Conservation (phyloP, 23 tunicate genomes). For the Ascidia mentula region DNA sequence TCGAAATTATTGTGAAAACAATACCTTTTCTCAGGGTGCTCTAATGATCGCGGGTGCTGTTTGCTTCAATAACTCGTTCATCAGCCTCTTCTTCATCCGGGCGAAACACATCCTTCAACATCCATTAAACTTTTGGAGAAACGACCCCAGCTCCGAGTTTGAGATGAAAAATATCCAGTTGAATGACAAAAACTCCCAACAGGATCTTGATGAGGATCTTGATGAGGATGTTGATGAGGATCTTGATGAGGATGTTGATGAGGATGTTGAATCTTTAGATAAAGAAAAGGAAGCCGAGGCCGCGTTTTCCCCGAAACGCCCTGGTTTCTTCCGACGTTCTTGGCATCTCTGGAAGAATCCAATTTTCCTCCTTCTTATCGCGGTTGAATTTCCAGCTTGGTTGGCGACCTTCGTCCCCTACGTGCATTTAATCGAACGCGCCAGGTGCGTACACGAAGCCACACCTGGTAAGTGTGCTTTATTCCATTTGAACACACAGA, state of each 20-base stretch:
- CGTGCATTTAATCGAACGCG: slow-evolving; percentile 49
- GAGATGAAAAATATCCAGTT: not conserved
- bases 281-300: not conserved
- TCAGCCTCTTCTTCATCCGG: slow-evolving; percentile 29
- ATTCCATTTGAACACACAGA: too few species aligned
- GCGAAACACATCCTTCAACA: slow-evolving; percentile 5
- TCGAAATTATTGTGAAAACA: not conserved
- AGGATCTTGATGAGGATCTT: not conserved
- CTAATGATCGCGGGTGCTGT: slow-evolving; percentile 34
- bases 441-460: slow-evolving; percentile 17
- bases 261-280: not conserved
- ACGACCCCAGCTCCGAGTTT: not conserved
- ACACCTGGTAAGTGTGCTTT: too few species aligned
- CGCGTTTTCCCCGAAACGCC: not conserved
- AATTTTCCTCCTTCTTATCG: slow-evolving; percentile 23
- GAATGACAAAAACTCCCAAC: not conserved
- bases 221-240: not conserved
- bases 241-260: not conserved
- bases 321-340: slow-evolving; percentile 19
- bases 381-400: slow-evolving; percentile 32
- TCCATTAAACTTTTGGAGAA: slow-evolving; percentile 37
- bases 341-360: slow-evolving; percentile 18
- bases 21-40: slow-evolving; percentile 22
- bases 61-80: slow-evolving; percentile 6
- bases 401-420: slow-evolving; percentile 38